Evolutionary conservation across 2,888 invertebrate genomes (phyloP), one percentile per base, ranked within the genome.

Genomic region (Xestobium rufovillosum): DNA sequence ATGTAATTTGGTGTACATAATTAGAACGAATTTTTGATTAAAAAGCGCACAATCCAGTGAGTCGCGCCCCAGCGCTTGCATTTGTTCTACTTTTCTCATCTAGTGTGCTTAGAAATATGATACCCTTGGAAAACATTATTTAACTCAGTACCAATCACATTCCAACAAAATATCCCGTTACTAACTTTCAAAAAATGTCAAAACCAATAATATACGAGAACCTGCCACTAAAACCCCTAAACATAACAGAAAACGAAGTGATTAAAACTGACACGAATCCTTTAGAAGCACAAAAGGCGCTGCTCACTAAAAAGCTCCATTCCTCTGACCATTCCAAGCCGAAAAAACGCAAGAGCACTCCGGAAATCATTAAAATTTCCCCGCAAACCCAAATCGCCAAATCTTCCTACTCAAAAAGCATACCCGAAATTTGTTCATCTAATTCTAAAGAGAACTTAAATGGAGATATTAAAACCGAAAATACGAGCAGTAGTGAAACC

Each of bases 161-260:
- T n/a, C n/a, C n/a, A n/a, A n/a, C n/a, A n/a, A n/a, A n/a, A n/a
- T n/a, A n/a, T n/a, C n/a, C n/a, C n/a, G n/a, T n/a, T n/a, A n/a
- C n/a, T n/a, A n/a, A 19, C 23, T 19, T 8, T 36, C 13, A 12
- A 35, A 40, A 25, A 16, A 59, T 56, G 48, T 56, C 59, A 42
- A 53, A 55, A 27, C 44, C 48, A 4, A 55, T 56, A 33, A 48
- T 61, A 12, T 63, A 60, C 51, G 63, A 64, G 36, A 62, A 60
- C 42, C 45, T 64, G 12, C 61, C 62, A 0, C 39, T 63, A 35
- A 61, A 59, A 34, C 48, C 53, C 11, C 43, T 59, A 26, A 51
- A 48, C 13, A 52, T 49, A 43, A 39, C 36, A 4, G 44, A 47
- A 17, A 50, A 47, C 19, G 48, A 50, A 32, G 39, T 42, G 4